Evolutionary conservation across 2,888 invertebrate species (phyloP).

Genomic region (Exephanes ischioxanthus): DNA sequence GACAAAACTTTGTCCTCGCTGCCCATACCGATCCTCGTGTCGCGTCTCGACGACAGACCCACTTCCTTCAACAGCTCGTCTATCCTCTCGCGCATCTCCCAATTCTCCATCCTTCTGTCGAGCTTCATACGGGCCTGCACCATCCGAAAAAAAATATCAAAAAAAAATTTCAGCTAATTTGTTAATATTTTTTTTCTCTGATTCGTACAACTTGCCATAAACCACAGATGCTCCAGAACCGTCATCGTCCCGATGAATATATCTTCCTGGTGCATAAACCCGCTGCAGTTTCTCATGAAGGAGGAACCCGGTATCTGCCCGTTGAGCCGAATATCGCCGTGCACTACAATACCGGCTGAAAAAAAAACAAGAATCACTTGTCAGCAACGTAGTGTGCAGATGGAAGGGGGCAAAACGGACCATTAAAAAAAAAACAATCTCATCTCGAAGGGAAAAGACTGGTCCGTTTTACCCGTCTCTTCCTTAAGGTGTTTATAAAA

Average conservation of each 20-base stretch:
- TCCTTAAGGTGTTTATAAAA: background rate
- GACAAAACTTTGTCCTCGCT: slow-evolving; percentile 93
- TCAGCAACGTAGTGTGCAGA: background rate
- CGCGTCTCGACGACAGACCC: slow-evolving; percentile 89
- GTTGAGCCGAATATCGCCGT: slow-evolving; percentile 94
- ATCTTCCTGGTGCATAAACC: slow-evolving; percentile 97
- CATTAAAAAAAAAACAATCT: background rate
- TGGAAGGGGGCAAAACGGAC: background rate
- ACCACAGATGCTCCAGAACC: slow-evolving; percentile 94
- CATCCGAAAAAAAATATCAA: background rate
- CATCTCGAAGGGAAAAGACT: background rate
- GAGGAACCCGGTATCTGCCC: slow-evolving; percentile 89
- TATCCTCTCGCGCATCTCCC: slow-evolving; percentile 89
- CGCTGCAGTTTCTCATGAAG: slow-evolving; percentile 93
- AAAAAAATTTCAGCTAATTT: background rate
- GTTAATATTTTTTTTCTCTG: background rate
- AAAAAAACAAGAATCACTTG: background rate
- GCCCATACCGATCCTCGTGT: slow-evolving; percentile 92
- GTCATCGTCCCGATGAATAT: slow-evolving; percentile 94
- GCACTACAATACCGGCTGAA: slow-evolving; percentile 89
- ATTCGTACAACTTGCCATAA: slow-evolving; percentile 89
- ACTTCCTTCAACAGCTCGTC: slow-evolving; percentile 90
- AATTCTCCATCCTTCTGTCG: slow-evolving; percentile 88
- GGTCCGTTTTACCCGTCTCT: background rate
- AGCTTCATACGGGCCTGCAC: slow-evolving; percentile 92